phyloP scores from a whole-genome alignment of 2,797 vertebrate genomes.

The Fistularia commersonii region DNA sequence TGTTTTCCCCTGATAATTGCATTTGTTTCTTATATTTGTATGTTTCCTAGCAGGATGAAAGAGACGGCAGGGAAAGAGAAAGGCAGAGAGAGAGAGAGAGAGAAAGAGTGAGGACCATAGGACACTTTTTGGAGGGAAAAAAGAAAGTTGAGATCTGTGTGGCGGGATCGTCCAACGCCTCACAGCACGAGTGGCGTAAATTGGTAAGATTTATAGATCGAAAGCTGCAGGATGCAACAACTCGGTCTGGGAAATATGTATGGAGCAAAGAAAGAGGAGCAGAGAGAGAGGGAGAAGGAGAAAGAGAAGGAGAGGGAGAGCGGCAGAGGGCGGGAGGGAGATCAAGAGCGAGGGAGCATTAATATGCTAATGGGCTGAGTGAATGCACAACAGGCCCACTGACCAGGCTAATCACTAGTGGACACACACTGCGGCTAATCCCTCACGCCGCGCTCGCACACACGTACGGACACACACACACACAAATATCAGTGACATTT shows the following conservation, averaged over 20 bases:
- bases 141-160: conserved; percentile 36
- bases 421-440: conserved; percentile 79
- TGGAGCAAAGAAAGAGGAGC: conserved; percentile 5
- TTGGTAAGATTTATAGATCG: conserved; percentile 66
- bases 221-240: conserved; percentile 61
- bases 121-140: conserved; percentile 56
- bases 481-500: conserved; percentile 20
- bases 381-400: conserved; percentile 81
- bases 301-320: conserved; percentile 28
- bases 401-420: conserved; percentile 80
- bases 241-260: conserved; percentile 62
- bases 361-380: conserved; percentile 79
- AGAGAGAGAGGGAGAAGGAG: conserved; percentile 40
- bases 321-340: conserved; percentile 51
- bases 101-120: conserved; percentile 24
- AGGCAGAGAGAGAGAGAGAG: conserved; percentile 27
- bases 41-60: conserved; percentile 27
- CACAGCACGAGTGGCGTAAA: conserved; percentile 56
- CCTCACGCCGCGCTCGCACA: conserved; percentile 37
- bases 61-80: background rate
- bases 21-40: conserved; percentile 45
- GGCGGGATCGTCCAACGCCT: conserved; percentile 39
- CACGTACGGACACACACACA: conserved; percentile 17
- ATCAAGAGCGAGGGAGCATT: conserved; percentile 74
- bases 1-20: conserved; percentile 48